Evolutionary conservation across 2,888 invertebrate species (phyloP), one percentile per base, ranked within the genome.

Genomic region (Orthonychiurus folsomi): DNA sequence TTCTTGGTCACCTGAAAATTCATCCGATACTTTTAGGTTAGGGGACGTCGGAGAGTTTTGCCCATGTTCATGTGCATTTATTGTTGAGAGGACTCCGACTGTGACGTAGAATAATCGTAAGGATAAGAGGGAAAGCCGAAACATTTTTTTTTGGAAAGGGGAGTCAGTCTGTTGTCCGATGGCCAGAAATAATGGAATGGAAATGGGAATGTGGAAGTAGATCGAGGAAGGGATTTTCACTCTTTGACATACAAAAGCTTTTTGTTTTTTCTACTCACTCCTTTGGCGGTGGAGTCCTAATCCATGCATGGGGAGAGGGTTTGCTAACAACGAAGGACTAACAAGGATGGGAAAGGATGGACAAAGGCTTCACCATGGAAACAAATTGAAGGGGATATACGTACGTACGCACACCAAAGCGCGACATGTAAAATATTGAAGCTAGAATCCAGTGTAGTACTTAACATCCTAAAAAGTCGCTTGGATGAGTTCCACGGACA

Each of bases 81-180:
- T 21, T 18, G 20, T 3, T 50, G 23, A 24, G 24, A 20, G 24
- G 21, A 24, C n/a, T 48, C 20, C 5, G 20, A 20, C 52, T 12
- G 52, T 20, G 52, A 52, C 9, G 9, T n/a, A 23, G 52, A 52
- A 52, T 52, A 52, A 52, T 52, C 5, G 52, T 12, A 52, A 21
- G 52, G 52, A 52, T 21, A n/a, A 52, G 9, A 48, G 12, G 48
- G 24, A 20, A 12, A 20, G 52, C 52, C 20, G 52, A 12, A 20
- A n/a, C 52, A 52, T 52, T 52, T 52, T 52, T 52, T n/a, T n/a
- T n/a, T n/a, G n/a, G n/a, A n/a, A n/a, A n/a, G n/a, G n/a, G n/a
- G 52, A 52, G 20, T 52, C 9, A 37, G 15, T 9, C 37, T 37
- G 15, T 15, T 37, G 37, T 37, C 9, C 5, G 37, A 9, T 37